Evolutionary conservation across 2,113 vertebrate species (phyloP).

Genomic region (Gasterosteus aculeatus): DNA sequence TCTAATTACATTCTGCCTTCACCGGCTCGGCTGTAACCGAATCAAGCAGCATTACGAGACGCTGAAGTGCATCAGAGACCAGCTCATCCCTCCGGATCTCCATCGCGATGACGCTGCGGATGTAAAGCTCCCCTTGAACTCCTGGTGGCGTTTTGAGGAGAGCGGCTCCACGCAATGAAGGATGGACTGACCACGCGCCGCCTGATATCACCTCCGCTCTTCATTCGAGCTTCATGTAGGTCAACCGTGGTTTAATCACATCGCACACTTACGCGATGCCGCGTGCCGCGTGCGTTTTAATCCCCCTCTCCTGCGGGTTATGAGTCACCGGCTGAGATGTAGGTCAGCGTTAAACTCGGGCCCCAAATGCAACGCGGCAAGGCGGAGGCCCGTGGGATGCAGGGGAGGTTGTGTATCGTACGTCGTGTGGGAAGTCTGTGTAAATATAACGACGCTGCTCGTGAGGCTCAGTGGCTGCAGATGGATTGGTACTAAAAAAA

Average conservation of each 20-base stretch:
- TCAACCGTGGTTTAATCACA: slow-evolving; percentile 38
- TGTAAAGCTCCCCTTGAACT: neutral
- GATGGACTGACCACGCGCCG: neutral
- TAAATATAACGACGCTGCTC: slow-evolving; percentile 43
- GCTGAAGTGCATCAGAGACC: slow-evolving; percentile 47
- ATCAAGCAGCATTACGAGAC: slow-evolving; percentile 33
- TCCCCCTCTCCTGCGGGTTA: slow-evolving; percentile 22
- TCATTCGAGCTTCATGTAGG: slow-evolving; percentile 42
- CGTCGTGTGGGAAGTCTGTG: slow-evolving; percentile 33
- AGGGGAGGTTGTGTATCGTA: neutral
- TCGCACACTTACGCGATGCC: slow-evolving; percentile 2
- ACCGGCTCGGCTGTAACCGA: slow-evolving; percentile 41
- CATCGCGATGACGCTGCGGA: slow-evolving; percentile 3
- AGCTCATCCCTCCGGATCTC: slow-evolving; percentile 32
- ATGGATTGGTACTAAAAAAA: neutral
- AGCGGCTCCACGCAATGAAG: neutral
- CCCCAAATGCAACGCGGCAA: slow-evolving; percentile 38
- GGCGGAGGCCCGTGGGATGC: slow-evolving; percentile 10
- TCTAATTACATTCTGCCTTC: slow-evolving; percentile 19
- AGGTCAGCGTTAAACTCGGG: slow-evolving; percentile 56
- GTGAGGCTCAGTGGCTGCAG: slow-evolving; percentile 10
- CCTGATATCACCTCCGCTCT: slow-evolving; percentile 13
- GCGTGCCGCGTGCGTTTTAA: slow-evolving; percentile 10
- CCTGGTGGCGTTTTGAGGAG: neutral
- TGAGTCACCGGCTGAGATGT: slow-evolving; percentile 52